phyloP scores from a whole-genome alignment of 2,797 vertebrate species.

The Chaetodon trifasciatus region DNA sequence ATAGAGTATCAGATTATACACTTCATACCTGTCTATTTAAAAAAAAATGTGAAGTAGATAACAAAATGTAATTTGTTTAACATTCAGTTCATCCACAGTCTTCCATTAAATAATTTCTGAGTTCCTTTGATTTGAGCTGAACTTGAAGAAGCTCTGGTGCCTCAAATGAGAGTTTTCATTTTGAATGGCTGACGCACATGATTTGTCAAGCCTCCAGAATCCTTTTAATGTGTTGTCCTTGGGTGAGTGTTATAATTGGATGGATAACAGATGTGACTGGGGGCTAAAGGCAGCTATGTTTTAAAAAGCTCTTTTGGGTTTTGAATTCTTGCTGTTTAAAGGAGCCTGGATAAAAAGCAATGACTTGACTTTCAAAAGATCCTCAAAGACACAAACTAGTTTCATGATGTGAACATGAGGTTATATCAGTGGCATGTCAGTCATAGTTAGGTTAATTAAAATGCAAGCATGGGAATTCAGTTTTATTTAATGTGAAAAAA shows the following conservation, averaged over 20 bases:
- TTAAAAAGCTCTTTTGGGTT: conserved; percentile 49
- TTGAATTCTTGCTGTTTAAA: conserved; percentile 37
- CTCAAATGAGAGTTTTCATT: conserved; percentile 50
- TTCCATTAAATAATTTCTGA: not conserved
- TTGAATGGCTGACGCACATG: conserved; percentile 45
- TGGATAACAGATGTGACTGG: conserved; percentile 63
- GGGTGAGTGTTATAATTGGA: conserved; percentile 68
- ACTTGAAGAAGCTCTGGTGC: conserved; percentile 28
- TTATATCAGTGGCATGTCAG: not conserved
- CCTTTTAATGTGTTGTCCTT: conserved; percentile 71
- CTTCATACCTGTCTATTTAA: not conserved
- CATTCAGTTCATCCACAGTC: conserved; percentile 5
- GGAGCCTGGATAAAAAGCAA: conserved; percentile 37
- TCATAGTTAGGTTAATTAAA: conserved; percentile 15
- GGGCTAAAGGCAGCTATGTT: conserved; percentile 52
- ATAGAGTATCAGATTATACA: not conserved
- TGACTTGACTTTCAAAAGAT: conserved; percentile 31
- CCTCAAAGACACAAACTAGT: conserved; percentile 10
- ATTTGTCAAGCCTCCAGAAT: conserved; percentile 66
- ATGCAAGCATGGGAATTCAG: not conserved
- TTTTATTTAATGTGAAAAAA: conserved; percentile 17
- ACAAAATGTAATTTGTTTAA: not conserved
- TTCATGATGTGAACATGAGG: conserved; percentile 9
- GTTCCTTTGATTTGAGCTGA: conserved; percentile 41
- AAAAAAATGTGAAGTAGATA: not conserved